Evolutionary conservation across 1,140 invertebrate genomes (phyloP).

Genomic region (Bombus soroeensis): DNA sequence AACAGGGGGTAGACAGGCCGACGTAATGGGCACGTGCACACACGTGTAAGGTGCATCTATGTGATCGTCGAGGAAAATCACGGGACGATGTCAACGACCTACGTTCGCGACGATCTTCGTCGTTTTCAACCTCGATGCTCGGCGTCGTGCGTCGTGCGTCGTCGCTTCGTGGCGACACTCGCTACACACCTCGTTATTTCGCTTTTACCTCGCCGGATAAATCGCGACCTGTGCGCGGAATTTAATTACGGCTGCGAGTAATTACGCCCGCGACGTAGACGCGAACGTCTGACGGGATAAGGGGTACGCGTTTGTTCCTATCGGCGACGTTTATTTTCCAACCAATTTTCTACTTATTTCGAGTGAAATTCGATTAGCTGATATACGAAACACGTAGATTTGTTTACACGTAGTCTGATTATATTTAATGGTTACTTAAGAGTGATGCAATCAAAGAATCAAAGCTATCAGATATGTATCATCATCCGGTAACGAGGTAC

Average conservation of each 20-base stretch:
- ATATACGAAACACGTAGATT: too few relatives aligned
- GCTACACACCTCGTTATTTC: constrained; percentile 41
- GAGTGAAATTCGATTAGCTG: too few relatives aligned
- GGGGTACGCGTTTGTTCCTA: too few relatives aligned
- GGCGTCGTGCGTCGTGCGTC: constrained; percentile 42
- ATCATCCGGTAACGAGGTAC: background rate
- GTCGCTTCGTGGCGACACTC: constrained; percentile 9
- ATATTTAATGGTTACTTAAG: background rate
- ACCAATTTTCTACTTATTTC: too few relatives aligned
- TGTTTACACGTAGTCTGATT: too few relatives aligned
- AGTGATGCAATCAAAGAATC: background rate
- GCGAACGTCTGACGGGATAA: background rate
- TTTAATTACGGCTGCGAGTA: constrained; percentile 6
- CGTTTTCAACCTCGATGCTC: constrained; percentile 58
- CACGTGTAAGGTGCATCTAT: constrained; percentile 70
- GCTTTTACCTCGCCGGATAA: background rate
- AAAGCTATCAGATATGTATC: background rate
- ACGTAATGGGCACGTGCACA: constrained; percentile 71
- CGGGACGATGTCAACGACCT: constrained; percentile 73
- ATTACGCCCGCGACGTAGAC: background rate
- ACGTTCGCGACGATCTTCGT: constrained; percentile 42
- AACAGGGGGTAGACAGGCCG: constrained; percentile 46
- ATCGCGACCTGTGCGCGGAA: background rate
- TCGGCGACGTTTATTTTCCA: too few relatives aligned
- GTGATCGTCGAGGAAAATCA: constrained; percentile 79